Evolutionary conservation across 1,140 invertebrate genomes (phyloP), one percentile per base, ranked within the genome.

Genomic region (Colletes latitarsis): DNA sequence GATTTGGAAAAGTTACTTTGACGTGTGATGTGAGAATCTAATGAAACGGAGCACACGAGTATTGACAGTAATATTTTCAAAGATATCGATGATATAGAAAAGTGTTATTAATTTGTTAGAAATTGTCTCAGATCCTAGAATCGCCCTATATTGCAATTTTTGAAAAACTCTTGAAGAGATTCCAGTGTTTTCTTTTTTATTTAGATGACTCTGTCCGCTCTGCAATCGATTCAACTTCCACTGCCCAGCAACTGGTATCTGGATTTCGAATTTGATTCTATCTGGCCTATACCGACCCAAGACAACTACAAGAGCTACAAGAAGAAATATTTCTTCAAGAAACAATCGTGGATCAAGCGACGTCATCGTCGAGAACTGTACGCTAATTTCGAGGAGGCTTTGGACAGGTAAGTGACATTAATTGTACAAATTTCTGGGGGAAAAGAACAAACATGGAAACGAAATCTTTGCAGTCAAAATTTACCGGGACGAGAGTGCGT

Each of bases 401-500:
- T 93, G n/a, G 82, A 91, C 68, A 93, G 92, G 92, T 93, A 80
- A 8, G 14, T 58, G 12, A n/a, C 8, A 49, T 49, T 12, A 12
- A 9, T 49, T 49, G 8, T 49, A 10, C 3, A 49, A 49, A 49
- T 49, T 49, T 12, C 0, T 49, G 43, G 9, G 43, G 43, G 43
- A 46, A 46, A 46, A 49, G 3, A 10, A 49, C 10, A 10, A 49
- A 49, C 10, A 8, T 55, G 53, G 52, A 53, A 12, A 53, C 1
- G 10, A 53, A 53, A 1, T 53, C 3, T 3, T 88, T 91, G 86
- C 90, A 96, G 94, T 62, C 94, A 95, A 78, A 95, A 95, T 69
- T 89, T 96, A 30, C 94, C 96, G 52, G 95, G 96, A 14, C 94
- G 93, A 39, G 93, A 94, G 30, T 97, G 96, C 90, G 90, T 96